These are phyloP conservation scores for Magallana ariakensis DNA, from an alignment of 1,140 invertebrate species.

Conservation along the genomic window DNA sequence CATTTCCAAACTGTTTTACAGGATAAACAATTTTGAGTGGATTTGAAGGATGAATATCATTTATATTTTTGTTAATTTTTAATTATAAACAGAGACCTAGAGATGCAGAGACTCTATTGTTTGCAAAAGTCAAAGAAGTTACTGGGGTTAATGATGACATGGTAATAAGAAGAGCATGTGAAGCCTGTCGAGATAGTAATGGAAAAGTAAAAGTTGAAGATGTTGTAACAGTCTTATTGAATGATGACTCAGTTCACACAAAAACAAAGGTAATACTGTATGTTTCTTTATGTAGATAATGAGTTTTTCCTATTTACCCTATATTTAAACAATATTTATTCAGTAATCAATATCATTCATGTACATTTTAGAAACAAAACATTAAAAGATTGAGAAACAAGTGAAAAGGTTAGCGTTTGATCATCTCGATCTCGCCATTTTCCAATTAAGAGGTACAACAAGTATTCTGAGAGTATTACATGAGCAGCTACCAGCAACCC, in stretches of 20 bases:
- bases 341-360: too few species aligned
- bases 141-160: slow-evolving; percentile 73
- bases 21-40: not conserved
- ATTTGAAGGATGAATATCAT: not conserved
- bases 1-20: not conserved
- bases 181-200: slow-evolving; percentile 70
- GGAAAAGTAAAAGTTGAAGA: slow-evolving; percentile 74
- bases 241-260: slow-evolving; percentile 59
- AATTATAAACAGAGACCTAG: slow-evolving; percentile 54
- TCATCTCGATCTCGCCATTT: too few species aligned
- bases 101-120: slow-evolving; percentile 51
- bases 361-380: too few species aligned
- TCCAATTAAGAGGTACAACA: too few species aligned
- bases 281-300: not conserved
- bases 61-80: not conserved
- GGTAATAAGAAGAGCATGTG: slow-evolving; percentile 73
- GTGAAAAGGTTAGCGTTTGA: too few species aligned
- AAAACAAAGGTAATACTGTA: not conserved
- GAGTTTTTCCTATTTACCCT: not conserved
- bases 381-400: too few species aligned
- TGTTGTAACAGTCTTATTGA: slow-evolving; percentile 72
- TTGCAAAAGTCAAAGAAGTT: slow-evolving; percentile 71
- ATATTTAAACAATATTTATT: too few species aligned
- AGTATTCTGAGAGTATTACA: too few species aligned
- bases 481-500: too few species aligned